These are phyloP conservation scores for Sardinella longiceps DNA, from an alignment of 2,797 vertebrate genomes.

Conservation along the genomic window DNA sequence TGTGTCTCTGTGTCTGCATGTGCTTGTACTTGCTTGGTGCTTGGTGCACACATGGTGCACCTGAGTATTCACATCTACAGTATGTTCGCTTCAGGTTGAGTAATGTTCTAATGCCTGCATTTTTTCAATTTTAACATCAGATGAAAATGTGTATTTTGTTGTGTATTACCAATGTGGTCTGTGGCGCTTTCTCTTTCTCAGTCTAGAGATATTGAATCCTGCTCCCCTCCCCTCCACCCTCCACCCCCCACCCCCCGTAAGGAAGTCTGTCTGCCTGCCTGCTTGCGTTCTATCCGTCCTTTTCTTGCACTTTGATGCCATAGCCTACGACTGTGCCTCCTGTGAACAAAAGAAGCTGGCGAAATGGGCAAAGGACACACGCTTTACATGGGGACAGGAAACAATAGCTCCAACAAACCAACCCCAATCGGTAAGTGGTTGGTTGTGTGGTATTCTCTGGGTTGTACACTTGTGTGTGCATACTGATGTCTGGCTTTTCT, in stretches of 20 bases:
- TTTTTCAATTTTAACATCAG: background rate
- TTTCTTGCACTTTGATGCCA: conserved; percentile 6
- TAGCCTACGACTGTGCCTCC: background rate
- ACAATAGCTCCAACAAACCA: background rate
- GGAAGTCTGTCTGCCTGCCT: background rate
- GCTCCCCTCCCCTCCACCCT: background rate
- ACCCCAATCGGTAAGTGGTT: background rate
- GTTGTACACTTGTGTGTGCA: background rate
- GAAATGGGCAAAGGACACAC: conserved; percentile 31
- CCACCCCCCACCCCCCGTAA: background rate
- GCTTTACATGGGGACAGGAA: conserved; percentile 6
- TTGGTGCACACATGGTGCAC: conserved; percentile 27
- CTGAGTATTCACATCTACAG: conserved; percentile 35
- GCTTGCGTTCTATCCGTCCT: background rate
- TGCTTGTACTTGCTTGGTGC: conserved; percentile 26
- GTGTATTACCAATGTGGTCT: background rate
- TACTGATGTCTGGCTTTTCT: background rate
- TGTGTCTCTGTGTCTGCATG: conserved; percentile 23
- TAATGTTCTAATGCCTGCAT: background rate
- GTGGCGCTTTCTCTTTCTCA: background rate
- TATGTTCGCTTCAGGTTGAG: background rate
- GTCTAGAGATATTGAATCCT: background rate
- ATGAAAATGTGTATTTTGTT: background rate
- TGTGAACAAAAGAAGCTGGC: conserved; percentile 38
- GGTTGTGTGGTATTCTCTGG: background rate